Base-by-base conservation (phyloP, 2,113 vertebrate species). In the Tychaedon coryphoeus region DNA sequence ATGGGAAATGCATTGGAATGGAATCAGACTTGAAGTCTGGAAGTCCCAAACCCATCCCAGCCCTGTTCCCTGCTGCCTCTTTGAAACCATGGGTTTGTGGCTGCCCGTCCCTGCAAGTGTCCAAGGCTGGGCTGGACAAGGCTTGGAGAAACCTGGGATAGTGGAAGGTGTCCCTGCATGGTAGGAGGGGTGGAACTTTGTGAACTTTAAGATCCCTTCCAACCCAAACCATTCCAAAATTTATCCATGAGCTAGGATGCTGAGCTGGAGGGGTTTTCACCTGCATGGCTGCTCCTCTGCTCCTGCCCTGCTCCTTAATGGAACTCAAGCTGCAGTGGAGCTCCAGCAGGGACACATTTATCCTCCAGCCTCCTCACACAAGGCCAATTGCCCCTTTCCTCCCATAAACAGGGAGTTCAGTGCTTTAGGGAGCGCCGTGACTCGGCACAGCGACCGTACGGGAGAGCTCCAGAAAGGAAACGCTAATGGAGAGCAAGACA, bases 391-490 rank as follows among this genome's bases (percentile, higher is more conserved):
- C 82, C 80, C 42, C 48, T 74, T 31, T 83, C 3, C 2, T 62
- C 25, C 48, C 81, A 56, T 13, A 15, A 77, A 23, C 1, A 14
- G 43, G 71, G 58, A 83, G 47, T 11, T 88, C 19, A 86, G 71
- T 14, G 34, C 71, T 45, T 56, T 20, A 77, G 74, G 0, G 26
- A 95, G 36, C 67, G 10, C 43, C 0, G 6, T 73, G 91, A 87
- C 36, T 29, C 0, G 1, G 85, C 85, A 76, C 43, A 51, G 87
- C 0, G 3, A 62, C 56, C 29, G 5, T 5, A 36, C 0, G 1
- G 67, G 66, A 5, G 4, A 83, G 86, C 60, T 86, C 64, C 79
- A 67, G 90, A 10, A 28, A 94, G 94, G 92, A 96, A 96, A 93
- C 9, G 6, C 56, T 95, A 40, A 74, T 50, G 57, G 50, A 64